Base-by-base conservation (phyloP, 2,888 invertebrate species). In the Neria commutata region DNA sequence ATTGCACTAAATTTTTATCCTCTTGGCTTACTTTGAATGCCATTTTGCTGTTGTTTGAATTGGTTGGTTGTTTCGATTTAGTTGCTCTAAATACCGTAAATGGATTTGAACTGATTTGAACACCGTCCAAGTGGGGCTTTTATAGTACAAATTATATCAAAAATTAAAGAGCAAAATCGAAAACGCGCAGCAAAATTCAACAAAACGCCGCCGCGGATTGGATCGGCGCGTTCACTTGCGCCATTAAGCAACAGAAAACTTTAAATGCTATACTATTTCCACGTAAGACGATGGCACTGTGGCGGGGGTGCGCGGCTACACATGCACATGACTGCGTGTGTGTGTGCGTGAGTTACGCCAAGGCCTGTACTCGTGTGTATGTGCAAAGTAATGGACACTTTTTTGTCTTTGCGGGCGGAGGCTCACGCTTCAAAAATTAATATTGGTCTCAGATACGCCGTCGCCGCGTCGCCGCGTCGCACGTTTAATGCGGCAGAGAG, bases 41-140 rank as follows among this genome's bases (percentile, higher is more conserved):
- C 80, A 80, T 80, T 70, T 62, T 67, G 47, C 56, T 58, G 48
- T 29, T 23, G 23, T 54, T 58, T 64, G 23, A 33, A 11, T 19
- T 68, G 34, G 66, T 66, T 54, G 50, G 21, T 62, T 63, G 58
- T 33, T 56, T 61, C 51, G 24, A 37, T 60, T 61, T 53, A 64
- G 68, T 66, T 79, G 77, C 77, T 79, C 78, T 76, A 76, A 71
- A 77, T 79, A 75, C 76, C 72, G 74, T 67, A 78, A 71, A 64
- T 71, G 76, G 73, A 67, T 66, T 65, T 75, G 72, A 77, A 79
- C 80, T 80, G 80, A 75, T 70, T 76, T 67, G 64, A 67, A 69
- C 63, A 62, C 50, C 49, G 64, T 68, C 72, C 68, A 69, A 71
- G 63, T 66, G 61, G 55, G 61, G 67, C 74, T 79, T 77, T 67